A percentile compares a stretch with the other conserved stretches of the same genome.
Conservation (phyloP, 2,113 vertebrate genomes). For the Prionailurus viverrinus region DNA sequence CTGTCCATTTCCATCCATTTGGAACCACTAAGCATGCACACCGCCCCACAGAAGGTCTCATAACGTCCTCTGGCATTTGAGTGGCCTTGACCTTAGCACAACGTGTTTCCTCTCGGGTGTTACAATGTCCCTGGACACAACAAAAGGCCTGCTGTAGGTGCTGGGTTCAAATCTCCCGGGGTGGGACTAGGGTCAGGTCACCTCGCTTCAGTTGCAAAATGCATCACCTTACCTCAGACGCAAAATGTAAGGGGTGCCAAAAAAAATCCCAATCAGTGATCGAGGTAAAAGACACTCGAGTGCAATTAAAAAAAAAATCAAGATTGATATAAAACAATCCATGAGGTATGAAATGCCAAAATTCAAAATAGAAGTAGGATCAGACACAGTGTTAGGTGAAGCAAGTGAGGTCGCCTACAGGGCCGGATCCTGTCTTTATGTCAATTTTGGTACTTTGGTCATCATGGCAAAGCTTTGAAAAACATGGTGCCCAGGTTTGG, state of each 20-base stretch:
- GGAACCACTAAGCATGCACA: not conserved
- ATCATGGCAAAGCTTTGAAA: not conserved
- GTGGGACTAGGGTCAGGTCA: not conserved
- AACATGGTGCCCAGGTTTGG: not conserved
- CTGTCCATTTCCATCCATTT: not conserved
- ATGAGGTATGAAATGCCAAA: not conserved
- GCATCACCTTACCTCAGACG: not conserved
- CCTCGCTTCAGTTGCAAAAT: not conserved
- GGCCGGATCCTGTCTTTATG: not conserved
- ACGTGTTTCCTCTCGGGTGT: not conserved
- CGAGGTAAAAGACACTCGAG: not conserved
- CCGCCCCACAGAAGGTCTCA: not conserved
- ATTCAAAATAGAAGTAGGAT: not conserved
- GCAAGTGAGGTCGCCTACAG: not conserved
- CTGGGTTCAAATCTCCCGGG: not conserved
- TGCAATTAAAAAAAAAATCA: not conserved
- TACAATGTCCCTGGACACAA: not conserved
- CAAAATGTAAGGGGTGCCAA: not conserved
- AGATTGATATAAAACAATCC: not conserved
- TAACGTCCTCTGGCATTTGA: fast-evolving
- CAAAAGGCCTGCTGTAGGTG: not conserved
- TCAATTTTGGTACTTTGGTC: not conserved
- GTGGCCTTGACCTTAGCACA: not conserved
- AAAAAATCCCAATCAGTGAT: not conserved
- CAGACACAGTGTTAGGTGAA: not conserved